Percentiles rank a stretch among this genome's conserved stretches.
Evolutionary conservation across 2,797 vertebrate genomes (phyloP).

Genomic region (Hipposideros larvatus): DNA sequence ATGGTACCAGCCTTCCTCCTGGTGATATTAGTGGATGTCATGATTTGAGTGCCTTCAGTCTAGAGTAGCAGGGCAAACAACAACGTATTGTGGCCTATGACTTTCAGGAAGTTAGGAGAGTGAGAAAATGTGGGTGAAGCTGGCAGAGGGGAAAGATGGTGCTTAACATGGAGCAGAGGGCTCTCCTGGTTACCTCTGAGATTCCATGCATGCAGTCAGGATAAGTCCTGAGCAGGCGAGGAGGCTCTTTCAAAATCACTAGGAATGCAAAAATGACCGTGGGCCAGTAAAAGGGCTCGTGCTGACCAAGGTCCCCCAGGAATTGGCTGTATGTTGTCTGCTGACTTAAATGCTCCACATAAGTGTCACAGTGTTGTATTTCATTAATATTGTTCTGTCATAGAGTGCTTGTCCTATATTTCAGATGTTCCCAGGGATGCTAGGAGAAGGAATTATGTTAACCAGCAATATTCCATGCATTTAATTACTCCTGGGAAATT

Average conservation of each 20-base stretch:
- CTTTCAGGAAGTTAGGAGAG: conserved; percentile 37
- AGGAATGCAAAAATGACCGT: conserved; percentile 23
- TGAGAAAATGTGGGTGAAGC: neutral
- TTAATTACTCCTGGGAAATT: conserved; percentile 69
- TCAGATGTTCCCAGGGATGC: conserved; percentile 49
- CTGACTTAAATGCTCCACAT: neutral
- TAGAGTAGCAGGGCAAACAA: neutral
- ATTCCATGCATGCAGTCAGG: conserved; percentile 9
- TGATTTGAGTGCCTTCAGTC: neutral
- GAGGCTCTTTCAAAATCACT: conserved; percentile 39
- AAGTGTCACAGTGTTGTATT: conserved; percentile 55
- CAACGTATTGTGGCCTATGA: neutral
- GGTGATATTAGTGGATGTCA: neutral
- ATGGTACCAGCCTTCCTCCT: neutral
- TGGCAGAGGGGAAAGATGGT: neutral
- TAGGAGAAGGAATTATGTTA: conserved; percentile 52
- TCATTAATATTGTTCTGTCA: conserved; percentile 61
- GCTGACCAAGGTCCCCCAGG: conserved; percentile 15
- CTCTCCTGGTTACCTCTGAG: conserved; percentile 19
- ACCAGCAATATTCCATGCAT: conserved; percentile 43
- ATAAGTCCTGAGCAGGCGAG: neutral
- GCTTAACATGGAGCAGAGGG: neutral
- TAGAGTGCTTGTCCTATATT: conserved; percentile 54
- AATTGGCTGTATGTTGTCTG: conserved; percentile 18
- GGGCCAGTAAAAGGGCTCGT: neutral